Evolutionary conservation across 2,888 invertebrate genomes (phyloP).

Genomic region (Dryocosmus kuriphilus): DNA sequence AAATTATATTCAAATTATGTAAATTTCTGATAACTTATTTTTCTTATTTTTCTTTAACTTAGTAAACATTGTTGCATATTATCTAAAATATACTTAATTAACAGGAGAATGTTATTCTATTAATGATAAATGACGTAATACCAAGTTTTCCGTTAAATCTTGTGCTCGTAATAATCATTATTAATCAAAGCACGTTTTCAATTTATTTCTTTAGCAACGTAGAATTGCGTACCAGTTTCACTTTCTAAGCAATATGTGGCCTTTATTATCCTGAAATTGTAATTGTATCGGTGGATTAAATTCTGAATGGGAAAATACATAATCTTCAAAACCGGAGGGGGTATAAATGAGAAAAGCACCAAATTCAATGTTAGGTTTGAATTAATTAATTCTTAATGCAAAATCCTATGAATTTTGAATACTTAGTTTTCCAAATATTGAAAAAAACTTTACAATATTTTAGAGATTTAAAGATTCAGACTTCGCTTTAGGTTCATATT

Average conservation of each 20-base stretch:
- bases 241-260: background rate
- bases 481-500: background rate
- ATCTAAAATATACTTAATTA: no score
- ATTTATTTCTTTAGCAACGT: background rate
- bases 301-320: background rate
- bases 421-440: background rate
- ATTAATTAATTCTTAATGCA: background rate
- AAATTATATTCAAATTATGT: no score
- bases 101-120: no score
- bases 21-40: no score
- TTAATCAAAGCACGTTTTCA: background rate
- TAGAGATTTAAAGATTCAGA: background rate
- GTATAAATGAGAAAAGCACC: background rate
- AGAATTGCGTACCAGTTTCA: background rate
- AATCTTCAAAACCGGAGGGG: background rate
- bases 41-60: no score
- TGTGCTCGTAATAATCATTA: no score
- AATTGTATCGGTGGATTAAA: no score
- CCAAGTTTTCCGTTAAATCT: no score
- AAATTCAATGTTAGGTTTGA: background rate
- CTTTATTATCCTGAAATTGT: no score
- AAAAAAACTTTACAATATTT: background rate
- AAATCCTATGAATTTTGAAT: background rate
- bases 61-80: no score
- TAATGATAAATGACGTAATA: no score